A percentile compares a stretch with the other conserved stretches of the same genome.
phyloP scores from a whole-genome alignment of 1,140 invertebrate genomes.

The Sycophaga agraensis region DNA sequence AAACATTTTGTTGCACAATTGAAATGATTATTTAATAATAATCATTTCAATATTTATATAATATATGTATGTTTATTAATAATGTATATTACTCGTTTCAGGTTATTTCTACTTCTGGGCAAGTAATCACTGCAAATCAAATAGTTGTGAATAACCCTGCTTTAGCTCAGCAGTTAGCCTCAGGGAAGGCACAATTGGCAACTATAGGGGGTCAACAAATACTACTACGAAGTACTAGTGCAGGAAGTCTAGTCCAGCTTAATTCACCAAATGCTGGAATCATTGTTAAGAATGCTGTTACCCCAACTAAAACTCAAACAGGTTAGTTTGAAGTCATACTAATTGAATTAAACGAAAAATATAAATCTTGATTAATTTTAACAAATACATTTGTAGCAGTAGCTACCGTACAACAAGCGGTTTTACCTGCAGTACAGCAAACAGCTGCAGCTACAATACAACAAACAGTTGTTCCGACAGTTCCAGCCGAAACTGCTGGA shows the following conservation, averaged over 20 bases:
- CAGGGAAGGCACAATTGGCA: conserved; percentile 78
- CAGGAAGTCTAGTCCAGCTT: conserved; percentile 65
- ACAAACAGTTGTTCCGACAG: conserved; percentile 33
- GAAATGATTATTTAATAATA: too few relatives aligned
- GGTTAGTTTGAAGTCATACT: conserved; percentile 28
- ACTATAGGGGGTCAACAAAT: conserved; percentile 83
- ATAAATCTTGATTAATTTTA: background rate
- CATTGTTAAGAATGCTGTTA: conserved; percentile 47
- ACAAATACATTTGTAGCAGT: background rate
- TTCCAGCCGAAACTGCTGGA: conserved; percentile 32
- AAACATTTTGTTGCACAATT: too few relatives aligned
- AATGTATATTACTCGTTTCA: conserved; percentile 33
- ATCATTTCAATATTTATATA: background rate
- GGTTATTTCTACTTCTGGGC: conserved; percentile 55
- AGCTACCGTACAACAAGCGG: conserved; percentile 25
- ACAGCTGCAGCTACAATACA: background rate
- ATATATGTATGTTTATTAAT: background rate
- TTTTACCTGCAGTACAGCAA: conserved; percentile 33
- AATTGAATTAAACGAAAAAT: background rate
- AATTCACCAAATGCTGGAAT: conserved; percentile 50
- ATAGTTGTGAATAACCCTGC: conserved; percentile 75
- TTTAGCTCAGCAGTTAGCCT: conserved; percentile 73
- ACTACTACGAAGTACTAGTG: conserved; percentile 66
- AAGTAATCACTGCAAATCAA: conserved; percentile 60
- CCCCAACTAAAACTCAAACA: conserved; percentile 42